Base-by-base conservation (phyloP, 2,888 invertebrate species). In the Tineola bisselliella region DNA sequence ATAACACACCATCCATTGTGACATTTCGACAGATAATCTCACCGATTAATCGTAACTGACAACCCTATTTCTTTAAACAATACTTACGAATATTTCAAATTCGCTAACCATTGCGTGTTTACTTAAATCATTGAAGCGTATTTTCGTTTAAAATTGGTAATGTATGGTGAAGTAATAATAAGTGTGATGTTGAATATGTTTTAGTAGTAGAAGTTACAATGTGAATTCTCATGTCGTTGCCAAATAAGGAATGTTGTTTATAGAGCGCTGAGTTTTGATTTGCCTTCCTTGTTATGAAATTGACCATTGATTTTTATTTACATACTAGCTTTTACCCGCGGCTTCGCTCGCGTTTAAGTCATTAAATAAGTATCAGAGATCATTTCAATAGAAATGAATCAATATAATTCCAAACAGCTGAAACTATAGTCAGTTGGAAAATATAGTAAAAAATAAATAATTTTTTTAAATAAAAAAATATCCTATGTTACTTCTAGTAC, bases 11-110 rank as follows among this genome's bases (percentile, higher is more conserved):
- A 61, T 54, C 62, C 63, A 64, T 67, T 64, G 64, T 65, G 62
- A 61, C 31, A 54, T 60, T 62, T 57, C 61, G 61, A 60, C 64
- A 61, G 63, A 61, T 67, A 64, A 66, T 66, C 63, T 64, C 52
- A 44, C 59, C 62, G 66, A 66, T 68, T 66, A 66, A 68, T 68
- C 65, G 64, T 62, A 44, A 25, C 30, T 62, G 62, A 64, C 62
- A 58, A 58, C 6, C 58, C 13, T 25, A 18, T 48, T 38, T 10
- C 38, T 38, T 38, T 12, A 38, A 25, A 25, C 25, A 25, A 38
- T 38, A 38, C 3, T 10, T 38, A 38, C 3, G 10, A 6, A 12
- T 6, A 38, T 38, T 10, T 38, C 6, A 25, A 38, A 38, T 38
- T 38, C 38, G 10, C 10, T 10, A 38, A 38, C 3, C 38, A 38